A percentile compares a stretch with the other conserved stretches of the same genome.
Conservation (phyloP, 2,888 invertebrate genomes). For the Caenorhabditis plicata region DNA sequence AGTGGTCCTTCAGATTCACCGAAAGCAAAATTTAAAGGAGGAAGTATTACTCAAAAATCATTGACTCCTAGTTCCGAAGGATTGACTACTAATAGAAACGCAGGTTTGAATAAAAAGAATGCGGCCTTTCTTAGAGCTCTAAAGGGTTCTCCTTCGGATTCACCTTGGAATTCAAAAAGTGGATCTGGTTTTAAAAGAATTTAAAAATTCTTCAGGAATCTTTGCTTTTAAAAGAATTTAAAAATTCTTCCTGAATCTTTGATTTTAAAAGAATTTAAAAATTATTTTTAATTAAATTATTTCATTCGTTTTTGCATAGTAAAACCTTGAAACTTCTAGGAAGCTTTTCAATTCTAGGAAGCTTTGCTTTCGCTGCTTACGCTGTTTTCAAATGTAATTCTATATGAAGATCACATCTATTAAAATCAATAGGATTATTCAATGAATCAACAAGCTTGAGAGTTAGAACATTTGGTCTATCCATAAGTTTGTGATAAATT, state of each 20-base stretch:
- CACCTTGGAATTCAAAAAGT: too few species aligned
- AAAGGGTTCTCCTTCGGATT: slow-evolving; percentile 7
- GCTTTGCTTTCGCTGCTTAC: too few species aligned
- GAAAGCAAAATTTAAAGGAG: too few species aligned
- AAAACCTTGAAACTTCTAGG: too few species aligned
- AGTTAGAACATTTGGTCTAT: not conserved
- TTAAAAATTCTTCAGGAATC: too few species aligned
- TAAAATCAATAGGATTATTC: slow-evolving; percentile 1
- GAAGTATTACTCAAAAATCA: slow-evolving; percentile 5
- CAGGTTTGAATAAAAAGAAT: slow-evolving; percentile 5
- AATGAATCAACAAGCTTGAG: slow-evolving; percentile 2
- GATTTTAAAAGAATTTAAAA: too few species aligned
- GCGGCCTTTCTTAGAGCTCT: slow-evolving; percentile 7
- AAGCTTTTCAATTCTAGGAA: too few species aligned
- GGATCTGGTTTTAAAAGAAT: slow-evolving; percentile 16
- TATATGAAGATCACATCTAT: slow-evolving; percentile 6
- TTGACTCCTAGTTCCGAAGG: slow-evolving; percentile 2
- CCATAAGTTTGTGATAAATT: slow-evolving; percentile 2
- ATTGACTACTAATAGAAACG: not conserved
- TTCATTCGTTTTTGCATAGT: slow-evolving; percentile 1
- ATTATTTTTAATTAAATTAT: slow-evolving; percentile 6
- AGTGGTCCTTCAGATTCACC: too few species aligned
- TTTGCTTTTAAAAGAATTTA: too few species aligned
- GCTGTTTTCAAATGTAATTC: slow-evolving; percentile 16
- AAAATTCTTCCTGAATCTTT: too few species aligned